phyloP scores from a whole-genome alignment of 1,140 invertebrate genomes.

The Bradynema listronoti region DNA sequence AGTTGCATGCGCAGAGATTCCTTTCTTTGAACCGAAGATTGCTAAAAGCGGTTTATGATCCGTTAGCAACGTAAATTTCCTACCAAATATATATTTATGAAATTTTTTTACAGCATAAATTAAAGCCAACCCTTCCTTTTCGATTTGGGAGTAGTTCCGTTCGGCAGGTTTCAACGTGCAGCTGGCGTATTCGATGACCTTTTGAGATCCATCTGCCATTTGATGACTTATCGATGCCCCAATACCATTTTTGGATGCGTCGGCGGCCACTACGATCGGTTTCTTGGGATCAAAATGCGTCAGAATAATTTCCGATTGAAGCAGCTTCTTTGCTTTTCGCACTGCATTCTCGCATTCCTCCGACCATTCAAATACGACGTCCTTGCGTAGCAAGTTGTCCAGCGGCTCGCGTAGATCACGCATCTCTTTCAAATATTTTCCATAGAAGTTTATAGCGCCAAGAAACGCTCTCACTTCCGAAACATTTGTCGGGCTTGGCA shows the following conservation, averaged over 20 bases:
- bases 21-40: conserved; percentile 18
- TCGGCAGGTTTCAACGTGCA: conserved; percentile 59
- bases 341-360: conserved; percentile 27
- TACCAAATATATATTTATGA: conserved; percentile 15
- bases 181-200: conserved; percentile 59
- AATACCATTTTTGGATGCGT: conserved; percentile 60
- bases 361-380: conserved; percentile 10
- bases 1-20: conserved; percentile 13
- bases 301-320: conserved; percentile 45
- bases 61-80: conserved; percentile 13
- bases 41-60: conserved; percentile 19
- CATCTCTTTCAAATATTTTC: conserved; percentile 19
- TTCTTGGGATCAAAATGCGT: conserved; percentile 57
- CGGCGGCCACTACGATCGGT: conserved; percentile 59
- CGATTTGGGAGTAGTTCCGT: conserved; percentile 61
- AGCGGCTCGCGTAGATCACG: conserved; percentile 21
- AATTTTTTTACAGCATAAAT: conserved; percentile 16
- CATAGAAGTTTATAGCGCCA: conserved; percentile 43
- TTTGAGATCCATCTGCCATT: conserved; percentile 55
- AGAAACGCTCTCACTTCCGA: conserved; percentile 35
- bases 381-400: conserved; percentile 30
- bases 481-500: no score
- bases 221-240: conserved; percentile 60
- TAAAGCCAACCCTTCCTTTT: conserved; percentile 60
- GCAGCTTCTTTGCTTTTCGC: conserved; percentile 38